Conservation (phyloP, 2,888 invertebrate genomes). For the Ophion ellenae region DNA sequence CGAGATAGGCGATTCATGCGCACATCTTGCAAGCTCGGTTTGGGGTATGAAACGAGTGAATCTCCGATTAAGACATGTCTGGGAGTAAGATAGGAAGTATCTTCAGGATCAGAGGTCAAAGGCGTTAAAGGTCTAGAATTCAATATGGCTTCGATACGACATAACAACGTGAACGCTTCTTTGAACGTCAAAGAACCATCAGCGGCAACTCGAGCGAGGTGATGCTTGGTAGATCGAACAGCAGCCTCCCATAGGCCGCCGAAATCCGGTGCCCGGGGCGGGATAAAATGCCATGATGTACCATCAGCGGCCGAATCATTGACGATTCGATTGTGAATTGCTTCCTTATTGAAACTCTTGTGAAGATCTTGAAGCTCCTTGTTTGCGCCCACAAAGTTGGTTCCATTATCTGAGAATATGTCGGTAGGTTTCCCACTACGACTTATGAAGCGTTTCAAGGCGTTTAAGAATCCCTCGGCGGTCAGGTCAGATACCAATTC, state of each 20-base stretch:
- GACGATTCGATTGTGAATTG: neutral
- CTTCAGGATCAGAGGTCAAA: conserved; percentile 44
- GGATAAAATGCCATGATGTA: conserved; percentile 44
- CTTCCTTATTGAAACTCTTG: conserved; percentile 2
- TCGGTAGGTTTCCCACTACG: conserved; percentile 64
- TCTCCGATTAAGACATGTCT: conserved; percentile 47
- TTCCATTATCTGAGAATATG: conserved; percentile 71
- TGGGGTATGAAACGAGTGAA: conserved; percentile 24
- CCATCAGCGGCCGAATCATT: neutral
- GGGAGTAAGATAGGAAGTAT: conserved; percentile 26
- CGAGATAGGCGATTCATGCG: conserved; percentile 21
- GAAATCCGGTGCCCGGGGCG: conserved; percentile 29
- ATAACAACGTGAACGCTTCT: conserved; percentile 8
- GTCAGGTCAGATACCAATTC: conserved; percentile 70
- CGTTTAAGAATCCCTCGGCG: conserved; percentile 67
- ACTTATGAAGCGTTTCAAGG: conserved; percentile 68
- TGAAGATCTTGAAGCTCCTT: conserved; percentile 54
- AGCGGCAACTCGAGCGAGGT: neutral
- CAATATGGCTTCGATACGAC: conserved; percentile 41
- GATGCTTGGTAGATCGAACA: conserved; percentile 29
- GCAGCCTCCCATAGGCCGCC: conserved; percentile 46
- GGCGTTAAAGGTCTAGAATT: conserved; percentile 35
- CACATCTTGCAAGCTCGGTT: conserved; percentile 3
- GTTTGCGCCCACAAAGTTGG: conserved; percentile 70
- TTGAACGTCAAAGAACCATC: conserved; percentile 24